A percentile compares a stretch with the other conserved stretches of the same genome.
phyloP scores from a whole-genome alignment of 2,113 vertebrate species.

The Crotalus tigris region DNA sequence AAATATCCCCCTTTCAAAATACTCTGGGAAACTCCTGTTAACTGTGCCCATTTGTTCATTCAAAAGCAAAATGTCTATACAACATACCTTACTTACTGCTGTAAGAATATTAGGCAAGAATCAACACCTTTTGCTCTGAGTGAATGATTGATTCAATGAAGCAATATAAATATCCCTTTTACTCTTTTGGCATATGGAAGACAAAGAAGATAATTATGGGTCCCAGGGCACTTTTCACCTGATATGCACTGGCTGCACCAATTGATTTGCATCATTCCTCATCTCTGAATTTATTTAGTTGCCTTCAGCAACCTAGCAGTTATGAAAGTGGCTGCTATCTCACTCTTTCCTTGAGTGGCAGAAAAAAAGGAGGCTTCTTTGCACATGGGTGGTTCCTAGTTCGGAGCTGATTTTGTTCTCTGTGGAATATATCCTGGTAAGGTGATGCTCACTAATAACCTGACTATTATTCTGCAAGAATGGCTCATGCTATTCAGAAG shows the following conservation, averaged over 20 bases:
- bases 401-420: neutral
- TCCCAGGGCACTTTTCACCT: conserved; percentile 37
- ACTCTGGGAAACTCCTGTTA: neutral
- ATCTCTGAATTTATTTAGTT: neutral
- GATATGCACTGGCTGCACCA: neutral
- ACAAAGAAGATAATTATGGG: conserved; percentile 45
- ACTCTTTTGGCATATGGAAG: conserved; percentile 13
- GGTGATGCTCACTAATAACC: neutral
- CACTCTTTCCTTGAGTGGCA: accelerated
- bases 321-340: accelerated
- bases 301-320: neutral
- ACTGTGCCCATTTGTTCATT: neutral
- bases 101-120: conserved; percentile 39
- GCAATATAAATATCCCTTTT: conserved; percentile 21
- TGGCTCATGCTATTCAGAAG: accelerated
- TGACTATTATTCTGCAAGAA: neutral
- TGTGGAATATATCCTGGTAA: neutral
- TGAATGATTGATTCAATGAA: conserved; percentile 52
- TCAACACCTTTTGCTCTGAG: neutral
- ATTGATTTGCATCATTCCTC: neutral
- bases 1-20: neutral
- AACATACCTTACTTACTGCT: neutral
- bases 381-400: accelerated
- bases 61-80: neutral
- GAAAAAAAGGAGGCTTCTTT: neutral